Evolutionary conservation across 1,140 invertebrate species (phyloP).

Genomic region (Drosophila virilis): DNA sequence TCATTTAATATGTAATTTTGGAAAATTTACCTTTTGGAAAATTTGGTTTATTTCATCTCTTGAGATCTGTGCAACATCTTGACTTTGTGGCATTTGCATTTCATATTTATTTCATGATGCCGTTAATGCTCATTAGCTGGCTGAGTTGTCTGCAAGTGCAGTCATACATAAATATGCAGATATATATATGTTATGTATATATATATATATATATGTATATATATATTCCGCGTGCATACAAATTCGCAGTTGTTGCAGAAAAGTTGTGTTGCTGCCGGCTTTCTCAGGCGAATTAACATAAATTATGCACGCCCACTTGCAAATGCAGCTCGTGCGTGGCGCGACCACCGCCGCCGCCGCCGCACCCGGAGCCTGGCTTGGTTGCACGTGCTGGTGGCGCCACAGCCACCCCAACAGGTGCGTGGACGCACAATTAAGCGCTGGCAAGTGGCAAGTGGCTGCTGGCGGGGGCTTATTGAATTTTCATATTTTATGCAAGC

Average conservation of each 20-base stretch:
- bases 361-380: background rate
- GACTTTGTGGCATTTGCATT: constrained; percentile 28
- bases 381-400: constrained; percentile 54
- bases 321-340: constrained; percentile 75
- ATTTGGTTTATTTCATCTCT: background rate
- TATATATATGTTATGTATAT: background rate
- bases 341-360: background rate
- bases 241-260: constrained; percentile 18
- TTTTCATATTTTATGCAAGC: constrained; percentile 72
- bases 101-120: constrained; percentile 32
- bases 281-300: constrained; percentile 78
- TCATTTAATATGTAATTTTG: too few relatives aligned
- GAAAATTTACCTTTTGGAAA: too few relatives aligned
- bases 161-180: constrained; percentile 1
- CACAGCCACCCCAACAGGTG: constrained; percentile 53
- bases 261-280: constrained; percentile 37
- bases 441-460: constrained; percentile 42
- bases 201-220: background rate
- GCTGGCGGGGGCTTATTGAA: constrained; percentile 56
- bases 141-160: constrained; percentile 29
- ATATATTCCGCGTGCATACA: background rate
- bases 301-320: constrained; percentile 82
- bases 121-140: constrained; percentile 45
- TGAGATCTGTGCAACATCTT: background rate
- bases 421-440: constrained; percentile 74